phyloP scores from a whole-genome alignment of 2,888 invertebrate genomes.

The Bembecia ichneumoniformis region DNA sequence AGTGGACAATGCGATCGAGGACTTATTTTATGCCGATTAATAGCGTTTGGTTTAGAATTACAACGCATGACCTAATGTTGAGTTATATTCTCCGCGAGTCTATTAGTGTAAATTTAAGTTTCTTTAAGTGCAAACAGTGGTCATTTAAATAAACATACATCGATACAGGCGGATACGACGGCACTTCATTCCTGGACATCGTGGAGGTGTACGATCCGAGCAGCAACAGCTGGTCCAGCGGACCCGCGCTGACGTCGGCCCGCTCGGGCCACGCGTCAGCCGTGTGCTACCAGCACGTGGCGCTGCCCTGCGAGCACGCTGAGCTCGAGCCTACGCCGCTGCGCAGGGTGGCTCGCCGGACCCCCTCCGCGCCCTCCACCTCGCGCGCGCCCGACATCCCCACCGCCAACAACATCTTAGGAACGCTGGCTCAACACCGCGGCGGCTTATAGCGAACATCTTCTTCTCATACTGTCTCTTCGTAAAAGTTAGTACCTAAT shows the following conservation, averaged over 20 bases:
- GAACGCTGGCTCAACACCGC: constrained; percentile 37
- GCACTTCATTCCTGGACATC: constrained; percentile 84
- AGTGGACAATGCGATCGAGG: too few relatives aligned
- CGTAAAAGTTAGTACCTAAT: not conserved
- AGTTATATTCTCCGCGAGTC: too few relatives aligned
- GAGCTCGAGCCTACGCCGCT: constrained; percentile 25
- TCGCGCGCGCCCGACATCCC: constrained; percentile 39
- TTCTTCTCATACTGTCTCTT: not conserved
- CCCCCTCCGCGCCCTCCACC: constrained; percentile 10
- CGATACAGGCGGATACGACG: constrained; percentile 88
- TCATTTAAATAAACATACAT: constrained; percentile 10
- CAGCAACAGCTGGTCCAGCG: constrained; percentile 81
- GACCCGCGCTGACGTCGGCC: constrained; percentile 84
- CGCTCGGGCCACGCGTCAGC: constrained; percentile 94
- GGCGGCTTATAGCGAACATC: constrained; percentile 18
- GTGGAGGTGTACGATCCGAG: constrained; percentile 92
- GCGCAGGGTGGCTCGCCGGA: constrained; percentile 24
- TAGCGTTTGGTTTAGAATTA: too few relatives aligned
- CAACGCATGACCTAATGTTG: too few relatives aligned
- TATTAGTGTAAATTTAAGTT: too few relatives aligned
- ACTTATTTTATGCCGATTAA: too few relatives aligned
- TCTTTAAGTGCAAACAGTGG: too few relatives aligned
- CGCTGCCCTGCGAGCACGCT: constrained; percentile 35
- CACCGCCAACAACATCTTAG: constrained; percentile 51
- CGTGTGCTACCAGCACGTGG: constrained; percentile 84